Conservation (phyloP, 92 coral and sea anemone genomes). For the Ricordea florida region DNA sequence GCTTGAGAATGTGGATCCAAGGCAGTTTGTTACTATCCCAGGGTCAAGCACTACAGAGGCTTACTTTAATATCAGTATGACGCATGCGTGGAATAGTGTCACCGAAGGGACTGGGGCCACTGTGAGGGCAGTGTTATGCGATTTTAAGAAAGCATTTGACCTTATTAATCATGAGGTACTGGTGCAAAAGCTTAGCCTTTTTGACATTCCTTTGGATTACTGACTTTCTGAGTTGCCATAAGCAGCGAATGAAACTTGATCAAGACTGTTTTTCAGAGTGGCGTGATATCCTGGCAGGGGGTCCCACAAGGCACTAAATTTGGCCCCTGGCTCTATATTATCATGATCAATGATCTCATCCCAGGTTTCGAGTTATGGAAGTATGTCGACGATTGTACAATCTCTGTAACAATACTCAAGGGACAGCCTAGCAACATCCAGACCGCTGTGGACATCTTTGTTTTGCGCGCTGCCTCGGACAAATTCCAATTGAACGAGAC, state of each 20-base stretch:
- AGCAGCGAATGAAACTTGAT: slow-evolving; percentile 32
- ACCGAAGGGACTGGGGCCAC: slow-evolving; percentile 36
- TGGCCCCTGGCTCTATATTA: slow-evolving; percentile 39
- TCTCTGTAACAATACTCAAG: slow-evolving; percentile 7
- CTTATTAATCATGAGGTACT: slow-evolving; percentile 28
- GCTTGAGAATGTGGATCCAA: neutral
- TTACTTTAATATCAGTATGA: slow-evolving; percentile 35
- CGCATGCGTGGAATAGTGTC: slow-evolving; percentile 28
- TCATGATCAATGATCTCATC: slow-evolving; percentile 40
- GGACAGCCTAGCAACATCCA: slow-evolving; percentile 1
- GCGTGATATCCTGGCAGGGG: slow-evolving; percentile 21
- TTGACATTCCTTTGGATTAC: slow-evolving; percentile 34
- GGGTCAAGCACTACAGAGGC: slow-evolving; percentile 24
- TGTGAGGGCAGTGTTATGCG: slow-evolving; percentile 27
- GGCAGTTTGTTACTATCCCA: neutral
- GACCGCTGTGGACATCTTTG: slow-evolving; percentile 9
- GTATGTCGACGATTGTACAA: slow-evolving; percentile 37
- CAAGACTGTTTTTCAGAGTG: slow-evolving; percentile 33
- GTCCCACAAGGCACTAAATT: slow-evolving; percentile 48
- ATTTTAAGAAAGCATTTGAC: slow-evolving; percentile 42
- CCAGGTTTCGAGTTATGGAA: slow-evolving; percentile 22
- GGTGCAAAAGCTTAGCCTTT: neutral
- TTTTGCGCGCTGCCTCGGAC: neutral
- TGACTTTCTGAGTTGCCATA: slow-evolving; percentile 38
- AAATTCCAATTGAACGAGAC: slow-evolving; percentile 35